Base-by-base conservation (phyloP, 1,140 invertebrate species). In the Melitaea cinxia region DNA sequence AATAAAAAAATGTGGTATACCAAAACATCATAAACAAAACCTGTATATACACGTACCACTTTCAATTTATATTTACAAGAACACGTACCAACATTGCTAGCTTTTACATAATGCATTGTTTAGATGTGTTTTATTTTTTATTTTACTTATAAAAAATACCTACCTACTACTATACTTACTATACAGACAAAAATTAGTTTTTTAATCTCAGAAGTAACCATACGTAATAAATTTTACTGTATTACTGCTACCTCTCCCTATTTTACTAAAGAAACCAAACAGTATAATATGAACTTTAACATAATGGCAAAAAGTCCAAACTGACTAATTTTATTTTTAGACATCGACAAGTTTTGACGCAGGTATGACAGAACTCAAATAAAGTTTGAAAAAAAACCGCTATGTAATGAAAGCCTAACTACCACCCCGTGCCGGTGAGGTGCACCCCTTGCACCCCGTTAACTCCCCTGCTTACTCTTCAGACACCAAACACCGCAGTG, bases 321-420 rank as follows among this genome's bases (percentile, higher is more conserved):
- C 10, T 47, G 7, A 1, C 9, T 47, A 1, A 47, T 42, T 5
- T 23, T 10, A 23, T 23, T 21, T 12, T 12, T 2, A 3, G 7
- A n/a, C n/a, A 33, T 12, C 21, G 26, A 21, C 45, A 33, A 39
- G 55, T 14, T 59, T 65, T 47, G 21, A 61, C 12, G 12, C 42
- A 42, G 42, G 23, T 61, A 42, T 33, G 17, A 47, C 37, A 42
- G 57, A 55, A 55, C 65, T 42, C 53, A 58, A 61, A 67, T 56
- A 61, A 55, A 55, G 57, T 67, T 67, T 67, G 42, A 56, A 61
- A 67, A 57, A 66, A 67, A 67, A 67, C 52, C 58, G 52, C 65
- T 56, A 61, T 67, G 50, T 60, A 65, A 66, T 60, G 58, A 67
- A 67, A 67, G 65, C 65, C 57, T 67, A 67, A 67, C 65, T 67